Evolutionary conservation across 1,140 invertebrate species (phyloP).

Genomic region (Ceratina japonica): DNA sequence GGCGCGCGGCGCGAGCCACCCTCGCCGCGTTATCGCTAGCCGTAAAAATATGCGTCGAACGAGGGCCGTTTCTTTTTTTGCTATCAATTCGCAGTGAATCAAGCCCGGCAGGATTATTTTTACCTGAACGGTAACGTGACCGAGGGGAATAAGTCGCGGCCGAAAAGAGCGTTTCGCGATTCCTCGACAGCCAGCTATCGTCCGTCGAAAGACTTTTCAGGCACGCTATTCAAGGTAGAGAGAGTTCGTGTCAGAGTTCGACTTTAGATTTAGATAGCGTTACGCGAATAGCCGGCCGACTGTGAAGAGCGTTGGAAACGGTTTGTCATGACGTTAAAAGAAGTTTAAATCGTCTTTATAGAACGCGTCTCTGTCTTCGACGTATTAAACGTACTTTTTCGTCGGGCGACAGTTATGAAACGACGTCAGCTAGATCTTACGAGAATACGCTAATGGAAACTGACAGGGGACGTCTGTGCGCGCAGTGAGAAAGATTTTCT

Average conservation of each 20-base stretch:
- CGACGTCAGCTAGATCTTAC: too few species aligned
- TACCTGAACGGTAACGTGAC: conserved; percentile 2
- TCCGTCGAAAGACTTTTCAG: not conserved
- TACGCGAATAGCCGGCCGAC: too few species aligned
- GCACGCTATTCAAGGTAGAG: not conserved
- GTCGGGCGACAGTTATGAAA: too few species aligned
- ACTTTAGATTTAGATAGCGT: too few species aligned
- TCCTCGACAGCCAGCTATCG: conserved; percentile 3
- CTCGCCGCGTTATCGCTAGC: not conserved
- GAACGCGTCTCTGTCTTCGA: too few species aligned
- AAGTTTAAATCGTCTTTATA: too few species aligned
- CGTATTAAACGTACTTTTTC: too few species aligned
- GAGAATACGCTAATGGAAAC: too few species aligned
- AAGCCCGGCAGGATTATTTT: conserved; percentile 6
- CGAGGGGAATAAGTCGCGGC: not conserved
- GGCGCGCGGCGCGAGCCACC: too few species aligned
- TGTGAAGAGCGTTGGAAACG: too few species aligned
- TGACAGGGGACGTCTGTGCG: not conserved
- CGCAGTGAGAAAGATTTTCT: not conserved
- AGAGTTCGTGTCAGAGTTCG: not conserved
- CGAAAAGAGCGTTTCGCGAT: conserved; percentile 2
- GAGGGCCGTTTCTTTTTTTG: not conserved
- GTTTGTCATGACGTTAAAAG: too few species aligned
- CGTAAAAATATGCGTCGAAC: not conserved
- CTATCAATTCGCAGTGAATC: conserved; percentile 12